phyloP scores from a whole-genome alignment of 2,113 vertebrate genomes.

The Ornithorhynchus anatinus region DNA sequence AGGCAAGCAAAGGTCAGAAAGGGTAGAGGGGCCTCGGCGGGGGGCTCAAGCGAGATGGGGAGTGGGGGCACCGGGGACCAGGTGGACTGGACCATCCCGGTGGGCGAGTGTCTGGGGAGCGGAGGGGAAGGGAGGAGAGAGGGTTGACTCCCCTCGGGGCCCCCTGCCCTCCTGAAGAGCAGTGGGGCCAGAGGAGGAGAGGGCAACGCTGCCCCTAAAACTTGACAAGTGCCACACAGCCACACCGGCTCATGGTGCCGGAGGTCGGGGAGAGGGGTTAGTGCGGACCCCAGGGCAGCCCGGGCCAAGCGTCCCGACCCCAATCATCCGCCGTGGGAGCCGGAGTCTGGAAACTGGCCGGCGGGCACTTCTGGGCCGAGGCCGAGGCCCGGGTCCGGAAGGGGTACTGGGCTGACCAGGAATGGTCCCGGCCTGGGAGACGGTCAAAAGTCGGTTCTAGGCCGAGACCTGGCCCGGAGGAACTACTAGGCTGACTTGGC shows the following conservation, averaged over 20 bases:
- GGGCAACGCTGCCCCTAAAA: neutral
- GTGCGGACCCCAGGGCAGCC: neutral
- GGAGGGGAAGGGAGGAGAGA: neutral
- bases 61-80: neutral
- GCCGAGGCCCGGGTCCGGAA: too few species aligned
- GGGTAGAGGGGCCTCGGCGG: neutral
- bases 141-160: neutral
- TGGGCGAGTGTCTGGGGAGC: neutral
- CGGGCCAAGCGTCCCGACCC: neutral
- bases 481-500: neutral
- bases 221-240: neutral
- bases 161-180: neutral
- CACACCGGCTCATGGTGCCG: neutral
- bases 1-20: neutral
- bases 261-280: neutral
- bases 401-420: too few species aligned
- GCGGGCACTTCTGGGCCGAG: neutral
- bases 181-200: neutral
- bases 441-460: conserved; percentile 1
- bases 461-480: neutral
- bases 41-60: neutral
- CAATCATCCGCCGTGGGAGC: neutral
- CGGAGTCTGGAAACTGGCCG: neutral
- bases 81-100: too few species aligned
- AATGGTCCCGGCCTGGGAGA: neutral